Percentiles rank a stretch among this genome's conserved stretches.
Conservation (phyloP, 2,888 invertebrate genomes). For the Ochropacha duplaris region DNA sequence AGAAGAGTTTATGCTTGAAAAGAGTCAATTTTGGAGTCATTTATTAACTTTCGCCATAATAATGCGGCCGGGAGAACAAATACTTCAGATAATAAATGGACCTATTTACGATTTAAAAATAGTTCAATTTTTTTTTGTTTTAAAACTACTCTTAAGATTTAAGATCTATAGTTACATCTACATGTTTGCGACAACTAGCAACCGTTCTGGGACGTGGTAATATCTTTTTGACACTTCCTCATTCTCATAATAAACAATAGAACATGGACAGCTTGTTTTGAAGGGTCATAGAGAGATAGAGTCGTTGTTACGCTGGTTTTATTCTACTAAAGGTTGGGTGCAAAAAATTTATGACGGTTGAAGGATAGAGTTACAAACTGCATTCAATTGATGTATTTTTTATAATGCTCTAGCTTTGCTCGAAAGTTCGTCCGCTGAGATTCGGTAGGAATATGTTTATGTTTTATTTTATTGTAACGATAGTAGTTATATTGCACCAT, state of each 20-base stretch:
- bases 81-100: no score
- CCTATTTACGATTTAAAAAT: no score
- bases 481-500: background rate
- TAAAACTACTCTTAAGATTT: no score
- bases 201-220: background rate
- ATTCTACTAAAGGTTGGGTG: background rate
- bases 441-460: background rate
- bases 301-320: background rate
- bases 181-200: background rate
- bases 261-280: background rate
- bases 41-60: no score
- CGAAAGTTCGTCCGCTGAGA: background rate
- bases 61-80: background rate
- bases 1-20: no score
- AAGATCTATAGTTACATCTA: no score
- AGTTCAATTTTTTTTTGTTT: no score
- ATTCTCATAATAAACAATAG: background rate
- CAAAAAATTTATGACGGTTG: slow-evolving; percentile 3
- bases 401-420: background rate
- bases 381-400: background rate
- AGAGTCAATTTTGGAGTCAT: no score
- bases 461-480: background rate
- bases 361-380: slow-evolving; percentile 3
- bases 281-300: background rate
- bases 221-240: slow-evolving; percentile 1